Evolutionary conservation across 37 sponge, comb jelly and placozoan species (phyloP).

Genomic region (Oopsacas minuta): DNA sequence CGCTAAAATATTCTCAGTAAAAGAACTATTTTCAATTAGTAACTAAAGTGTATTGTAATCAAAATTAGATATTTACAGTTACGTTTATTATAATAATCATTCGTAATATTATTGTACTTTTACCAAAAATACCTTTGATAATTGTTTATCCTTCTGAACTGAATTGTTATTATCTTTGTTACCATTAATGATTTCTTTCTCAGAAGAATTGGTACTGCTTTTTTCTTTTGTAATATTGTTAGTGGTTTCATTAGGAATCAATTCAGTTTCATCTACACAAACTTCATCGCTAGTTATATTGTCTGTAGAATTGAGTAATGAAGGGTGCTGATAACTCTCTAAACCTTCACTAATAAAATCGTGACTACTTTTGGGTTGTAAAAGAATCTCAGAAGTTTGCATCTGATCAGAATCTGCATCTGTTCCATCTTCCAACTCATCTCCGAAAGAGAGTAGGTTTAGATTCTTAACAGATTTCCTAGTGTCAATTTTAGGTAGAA

Average conservation of each 20-base stretch:
- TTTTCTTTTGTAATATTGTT: neutral
- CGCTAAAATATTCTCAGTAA: too few relatives aligned
- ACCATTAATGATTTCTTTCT: too few relatives aligned
- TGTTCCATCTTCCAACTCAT: conserved; percentile 84
- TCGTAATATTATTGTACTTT: too few relatives aligned
- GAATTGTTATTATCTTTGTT: neutral
- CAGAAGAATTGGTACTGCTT: too few relatives aligned
- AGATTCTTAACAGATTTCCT: conserved; percentile 49
- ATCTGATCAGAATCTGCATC: conserved; percentile 34
- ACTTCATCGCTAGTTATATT: neutral
- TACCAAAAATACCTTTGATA: conserved; percentile 15
- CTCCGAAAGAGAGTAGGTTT: conserved; percentile 85
- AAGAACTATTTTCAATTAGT: too few relatives aligned
- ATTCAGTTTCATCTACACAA: neutral
- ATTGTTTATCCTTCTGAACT: conserved; percentile 24
- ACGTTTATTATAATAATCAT: too few relatives aligned
- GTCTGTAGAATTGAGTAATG: conserved; percentile 13
- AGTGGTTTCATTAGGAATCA: too few relatives aligned
- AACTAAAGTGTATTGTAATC: too few relatives aligned
- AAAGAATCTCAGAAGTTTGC: neutral
- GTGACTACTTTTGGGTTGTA: neutral
- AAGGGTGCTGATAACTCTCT: neutral
- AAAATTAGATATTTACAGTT: too few relatives aligned
- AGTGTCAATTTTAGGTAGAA: neutral
- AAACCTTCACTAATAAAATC: neutral